These are phyloP conservation scores for Heliconius aoede DNA, from an alignment of 2,888 invertebrate species.

Conservation along the genomic window DNA sequence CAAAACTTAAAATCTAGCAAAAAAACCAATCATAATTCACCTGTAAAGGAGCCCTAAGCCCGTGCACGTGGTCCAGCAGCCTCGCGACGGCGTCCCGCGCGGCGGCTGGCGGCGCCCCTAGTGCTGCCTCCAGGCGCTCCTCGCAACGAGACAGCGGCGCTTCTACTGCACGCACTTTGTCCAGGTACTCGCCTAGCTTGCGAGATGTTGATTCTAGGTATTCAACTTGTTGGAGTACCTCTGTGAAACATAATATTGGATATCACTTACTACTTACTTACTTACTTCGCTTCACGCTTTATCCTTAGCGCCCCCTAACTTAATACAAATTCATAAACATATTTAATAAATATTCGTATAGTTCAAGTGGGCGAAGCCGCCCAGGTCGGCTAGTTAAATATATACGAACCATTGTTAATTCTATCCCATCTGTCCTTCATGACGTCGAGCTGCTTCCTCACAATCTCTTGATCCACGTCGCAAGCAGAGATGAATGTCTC, in stretches of 20 bases:
- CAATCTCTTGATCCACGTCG: constrained; percentile 95
- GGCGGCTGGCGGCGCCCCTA: constrained; percentile 87
- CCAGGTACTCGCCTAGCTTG: constrained; percentile 92
- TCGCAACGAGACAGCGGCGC: constrained; percentile 94
- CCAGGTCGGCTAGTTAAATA: background rate
- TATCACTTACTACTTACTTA: background rate
- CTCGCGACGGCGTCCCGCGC: constrained; percentile 94
- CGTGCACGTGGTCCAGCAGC: constrained; percentile 91
- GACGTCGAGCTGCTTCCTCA: constrained; percentile 90
- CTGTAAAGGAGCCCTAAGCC: constrained; percentile 89
- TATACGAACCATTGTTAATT: constrained; percentile 88
- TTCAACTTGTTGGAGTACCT: constrained; percentile 89
- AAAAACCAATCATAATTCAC: constrained; percentile 51
- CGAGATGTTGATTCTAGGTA: constrained; percentile 92
- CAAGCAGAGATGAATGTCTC: constrained; percentile 94
- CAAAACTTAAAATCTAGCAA: too few relatives aligned
- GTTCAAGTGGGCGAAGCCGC: too few relatives aligned
- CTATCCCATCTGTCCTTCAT: constrained; percentile 96
- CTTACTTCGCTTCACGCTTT: too few relatives aligned
- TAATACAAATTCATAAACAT: too few relatives aligned
- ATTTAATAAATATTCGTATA: too few relatives aligned
- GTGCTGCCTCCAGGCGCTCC: constrained; percentile 86
- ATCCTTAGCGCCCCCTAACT: too few relatives aligned
- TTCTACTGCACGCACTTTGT: constrained; percentile 92
- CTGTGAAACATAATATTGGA: constrained; percentile 58